These are phyloP conservation scores for Periparus ater DNA, from an alignment of 2,797 vertebrate genomes.

Conservation along the genomic window DNA sequence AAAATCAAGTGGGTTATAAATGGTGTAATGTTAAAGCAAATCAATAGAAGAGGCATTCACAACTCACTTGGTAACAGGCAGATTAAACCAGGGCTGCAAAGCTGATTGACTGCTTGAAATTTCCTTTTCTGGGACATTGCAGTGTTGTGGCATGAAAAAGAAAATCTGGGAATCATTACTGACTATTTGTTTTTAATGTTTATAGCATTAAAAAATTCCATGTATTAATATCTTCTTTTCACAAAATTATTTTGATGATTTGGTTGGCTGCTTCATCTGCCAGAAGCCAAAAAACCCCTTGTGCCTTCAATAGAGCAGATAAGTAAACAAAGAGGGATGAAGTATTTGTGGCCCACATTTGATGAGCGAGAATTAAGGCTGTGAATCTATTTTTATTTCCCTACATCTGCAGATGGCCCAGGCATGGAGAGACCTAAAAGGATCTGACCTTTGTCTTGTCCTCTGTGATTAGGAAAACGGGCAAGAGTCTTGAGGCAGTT, in stretches of 20 bases:
- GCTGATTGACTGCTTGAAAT: neutral
- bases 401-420: neutral
- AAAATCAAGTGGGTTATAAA: neutral
- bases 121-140: neutral
- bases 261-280: neutral
- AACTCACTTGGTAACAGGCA: neutral
- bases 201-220: neutral
- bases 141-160: neutral
- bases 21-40: neutral
- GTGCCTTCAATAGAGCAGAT: neutral
- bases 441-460: neutral
- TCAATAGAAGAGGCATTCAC: neutral
- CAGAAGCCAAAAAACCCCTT: neutral
- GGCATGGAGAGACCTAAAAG: neutral
- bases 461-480: neutral
- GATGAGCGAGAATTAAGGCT: neutral
- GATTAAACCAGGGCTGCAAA: neutral
- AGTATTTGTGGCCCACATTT: neutral
- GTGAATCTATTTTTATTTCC: neutral
- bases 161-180: neutral
- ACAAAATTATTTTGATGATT: neutral
- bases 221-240: neutral
- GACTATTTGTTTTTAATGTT: neutral
- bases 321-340: neutral
- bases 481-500: neutral